phyloP scores from a whole-genome alignment of 2,797 vertebrate genomes.

The Siniperca scherzeri region DNA sequence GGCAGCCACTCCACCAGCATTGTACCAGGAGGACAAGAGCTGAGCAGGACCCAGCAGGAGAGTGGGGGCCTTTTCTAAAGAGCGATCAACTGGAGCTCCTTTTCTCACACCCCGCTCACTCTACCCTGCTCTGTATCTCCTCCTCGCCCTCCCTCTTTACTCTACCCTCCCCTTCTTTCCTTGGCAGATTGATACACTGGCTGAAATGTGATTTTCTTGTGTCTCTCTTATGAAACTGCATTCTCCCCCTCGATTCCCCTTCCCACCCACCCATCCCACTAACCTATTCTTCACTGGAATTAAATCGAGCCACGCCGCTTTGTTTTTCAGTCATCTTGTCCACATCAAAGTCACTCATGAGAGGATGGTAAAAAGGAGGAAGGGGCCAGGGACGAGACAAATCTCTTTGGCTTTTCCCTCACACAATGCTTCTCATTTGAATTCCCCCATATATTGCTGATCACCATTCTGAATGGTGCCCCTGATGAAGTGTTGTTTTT shows the following conservation, averaged over 20 bases:
- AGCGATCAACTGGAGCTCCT: slow-evolving; percentile 82
- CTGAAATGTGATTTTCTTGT: slow-evolving; percentile 82
- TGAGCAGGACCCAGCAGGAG: slow-evolving; percentile 85
- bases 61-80: slow-evolving; percentile 85
- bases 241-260: slow-evolving; percentile 38
- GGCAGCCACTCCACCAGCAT: slow-evolving; percentile 72
- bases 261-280: slow-evolving; percentile 74
- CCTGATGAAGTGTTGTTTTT: slow-evolving; percentile 86
- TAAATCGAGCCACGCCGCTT: slow-evolving; percentile 77
- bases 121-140: slow-evolving; percentile 53
- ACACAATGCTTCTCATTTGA: slow-evolving; percentile 83
- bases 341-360: slow-evolving; percentile 84
- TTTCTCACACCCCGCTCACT: slow-evolving; percentile 86
- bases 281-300: slow-evolving; percentile 77
- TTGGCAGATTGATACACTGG: slow-evolving; percentile 84
- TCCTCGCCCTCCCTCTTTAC: slow-evolving; percentile 51
- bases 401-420: slow-evolving; percentile 79
- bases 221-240: slow-evolving; percentile 76
- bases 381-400: slow-evolving; percentile 80
- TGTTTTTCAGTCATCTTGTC: slow-evolving; percentile 86
- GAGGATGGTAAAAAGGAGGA: slow-evolving; percentile 73
- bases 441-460: slow-evolving; percentile 83
- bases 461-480: slow-evolving; percentile 80
- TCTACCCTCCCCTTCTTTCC: slow-evolving; percentile 59
- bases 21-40: slow-evolving; percentile 85